Base-by-base conservation (phyloP, 2,888 invertebrate genomes). In the Taenaris catops region DNA sequence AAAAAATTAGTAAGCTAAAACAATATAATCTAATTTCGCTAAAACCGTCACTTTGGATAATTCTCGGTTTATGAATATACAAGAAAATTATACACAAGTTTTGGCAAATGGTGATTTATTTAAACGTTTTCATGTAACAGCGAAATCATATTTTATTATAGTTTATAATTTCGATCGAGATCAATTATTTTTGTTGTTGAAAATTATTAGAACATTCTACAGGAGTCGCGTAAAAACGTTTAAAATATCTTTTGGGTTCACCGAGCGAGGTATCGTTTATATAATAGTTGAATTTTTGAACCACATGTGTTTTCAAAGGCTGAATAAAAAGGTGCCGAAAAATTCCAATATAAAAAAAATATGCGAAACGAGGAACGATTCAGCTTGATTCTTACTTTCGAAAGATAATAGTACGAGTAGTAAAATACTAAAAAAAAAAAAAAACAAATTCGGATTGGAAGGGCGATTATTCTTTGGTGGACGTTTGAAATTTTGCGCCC, bases 41-140 rank as follows among this genome's bases (percentile, higher is more conserved):
- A 53, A 48, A 56, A 47, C 49, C 42, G 60, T 69, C 61, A 70
- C 76, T 74, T 80, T 78, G 78, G 76, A 76, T 74, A 76, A 71
- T 58, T 68, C 51, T 67, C 51, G 56, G 64, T 61, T 59, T 34
- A 38, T 44, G 44, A 58, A 59, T 64, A 53, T 63, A 63, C 63
- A 66, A 40, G 51, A 52, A 54, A n/a, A 58, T 59, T 69, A 70
- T 70, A 63, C 73, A 76, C 70, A 69, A 49, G 57, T 49, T 54
- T 53, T 64, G 70, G n/a, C n/a, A n/a, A n/a, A n/a, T n/a, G n/a
- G n/a, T n/a, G n/a, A n/a, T n/a, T n/a, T 67, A 68, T 8, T 12
- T 2, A 10, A 7, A 1, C 2, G 1, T 17, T 8, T 25, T 16
- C 16, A 16, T 26, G 16, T 8, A 26, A 26, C 14, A 17, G n/a